These are phyloP conservation scores for Aphaenogaster floridana DNA, from an alignment of 1,140 invertebrate species.

Conservation along the genomic window DNA sequence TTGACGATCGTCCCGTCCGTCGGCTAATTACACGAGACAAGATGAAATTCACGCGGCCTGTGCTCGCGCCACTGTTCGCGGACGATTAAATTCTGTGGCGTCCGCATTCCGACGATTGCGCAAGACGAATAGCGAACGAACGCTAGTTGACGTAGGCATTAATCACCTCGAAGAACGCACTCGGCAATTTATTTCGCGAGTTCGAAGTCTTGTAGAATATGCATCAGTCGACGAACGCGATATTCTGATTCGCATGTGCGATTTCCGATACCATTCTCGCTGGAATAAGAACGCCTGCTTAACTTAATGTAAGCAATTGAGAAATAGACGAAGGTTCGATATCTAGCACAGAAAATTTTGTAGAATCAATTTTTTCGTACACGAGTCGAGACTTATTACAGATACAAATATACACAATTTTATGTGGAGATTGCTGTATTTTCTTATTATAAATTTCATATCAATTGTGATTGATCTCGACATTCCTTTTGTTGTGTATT, in stretches of 20 bases:
- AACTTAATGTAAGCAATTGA: background rate
- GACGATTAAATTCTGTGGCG: constrained; percentile 69
- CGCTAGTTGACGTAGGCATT: constrained; percentile 62
- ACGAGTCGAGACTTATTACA: background rate
- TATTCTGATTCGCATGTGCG: background rate
- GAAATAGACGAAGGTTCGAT: background rate
- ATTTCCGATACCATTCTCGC: background rate
- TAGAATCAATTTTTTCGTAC: background rate
- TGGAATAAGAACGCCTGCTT: background rate
- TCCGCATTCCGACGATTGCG: constrained; percentile 71
- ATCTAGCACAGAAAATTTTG: background rate
- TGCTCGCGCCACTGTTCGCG: constrained; percentile 42
- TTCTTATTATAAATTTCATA: background rate
- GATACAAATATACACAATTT: background rate
- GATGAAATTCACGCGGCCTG: constrained; percentile 54
- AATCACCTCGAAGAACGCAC: constrained; percentile 61
- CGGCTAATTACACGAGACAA: constrained; percentile 67
- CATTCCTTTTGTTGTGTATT: too few species aligned
- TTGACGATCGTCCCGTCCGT: constrained; percentile 16
- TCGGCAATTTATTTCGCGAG: constrained; percentile 29
- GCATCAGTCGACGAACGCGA: background rate
- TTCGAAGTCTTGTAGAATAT: constrained; percentile 38
- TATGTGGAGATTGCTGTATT: background rate
- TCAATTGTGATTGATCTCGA: background rate
- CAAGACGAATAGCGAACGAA: constrained; percentile 65